These are phyloP conservation scores for Drosophila arawakana DNA, from an alignment of 1,140 invertebrate species.

Conservation along the genomic window DNA sequence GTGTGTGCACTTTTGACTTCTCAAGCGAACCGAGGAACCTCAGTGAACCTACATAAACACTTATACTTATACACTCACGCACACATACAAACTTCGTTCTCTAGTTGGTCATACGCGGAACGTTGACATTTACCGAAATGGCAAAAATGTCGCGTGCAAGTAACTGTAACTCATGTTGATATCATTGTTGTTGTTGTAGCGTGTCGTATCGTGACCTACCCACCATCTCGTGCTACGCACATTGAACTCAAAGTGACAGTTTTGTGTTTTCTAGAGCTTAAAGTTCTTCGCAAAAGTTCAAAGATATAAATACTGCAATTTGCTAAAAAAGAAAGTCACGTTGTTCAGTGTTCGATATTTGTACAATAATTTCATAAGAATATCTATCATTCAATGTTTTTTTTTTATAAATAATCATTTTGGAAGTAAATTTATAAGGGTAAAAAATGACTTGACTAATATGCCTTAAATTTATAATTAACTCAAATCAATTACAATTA, in stretches of 20 bases:
- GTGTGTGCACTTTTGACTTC: slow-evolving; percentile 77
- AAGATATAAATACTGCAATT: not conserved
- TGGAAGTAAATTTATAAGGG: too few species aligned
- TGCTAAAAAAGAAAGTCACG: too few species aligned
- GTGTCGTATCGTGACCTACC: slow-evolving; percentile 36
- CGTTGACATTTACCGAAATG: slow-evolving; percentile 50
- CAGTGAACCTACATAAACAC: not conserved
- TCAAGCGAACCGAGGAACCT: slow-evolving; percentile 26
- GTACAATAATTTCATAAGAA: too few species aligned
- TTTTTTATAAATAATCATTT: too few species aligned
- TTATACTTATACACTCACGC: not conserved
- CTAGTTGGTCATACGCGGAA: slow-evolving; percentile 18
- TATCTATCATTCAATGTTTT: too few species aligned
- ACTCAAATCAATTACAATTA: too few species aligned
- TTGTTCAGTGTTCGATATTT: too few species aligned
- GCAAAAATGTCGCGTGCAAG: slow-evolving; percentile 40
- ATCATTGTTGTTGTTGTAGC: slow-evolving; percentile 21
- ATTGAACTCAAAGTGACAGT: slow-evolving; percentile 49
- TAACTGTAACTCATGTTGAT: slow-evolving; percentile 1
- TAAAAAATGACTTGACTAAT: too few species aligned
- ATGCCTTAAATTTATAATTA: too few species aligned
- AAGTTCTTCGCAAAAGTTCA: slow-evolving; percentile 33
- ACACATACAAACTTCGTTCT: not conserved
- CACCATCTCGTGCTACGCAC: slow-evolving; percentile 46
- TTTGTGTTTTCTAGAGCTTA: slow-evolving; percentile 73